Conservation (phyloP, 2,888 invertebrate genomes). For the Harpagoxenus sublaevis region DNA sequence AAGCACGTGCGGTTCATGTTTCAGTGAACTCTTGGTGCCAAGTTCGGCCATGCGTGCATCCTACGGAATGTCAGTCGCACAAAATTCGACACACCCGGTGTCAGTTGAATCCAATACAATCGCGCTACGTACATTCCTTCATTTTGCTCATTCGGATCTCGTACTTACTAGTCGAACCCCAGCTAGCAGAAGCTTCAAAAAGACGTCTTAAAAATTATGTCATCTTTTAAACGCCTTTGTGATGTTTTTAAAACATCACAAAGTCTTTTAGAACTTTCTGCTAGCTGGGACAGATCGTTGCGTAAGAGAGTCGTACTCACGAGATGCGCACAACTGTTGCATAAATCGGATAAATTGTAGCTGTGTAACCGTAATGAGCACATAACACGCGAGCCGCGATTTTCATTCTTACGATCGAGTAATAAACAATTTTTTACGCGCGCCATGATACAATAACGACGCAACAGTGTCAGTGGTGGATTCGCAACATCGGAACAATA, state of each 20-base stretch:
- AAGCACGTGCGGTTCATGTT: constrained; percentile 37
- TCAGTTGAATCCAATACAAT: background rate
- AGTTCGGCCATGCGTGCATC: constrained; percentile 72
- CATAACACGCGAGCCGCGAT: constrained; percentile 33
- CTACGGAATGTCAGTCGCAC: constrained; percentile 55
- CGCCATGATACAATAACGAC: background rate
- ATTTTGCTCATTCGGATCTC: constrained; percentile 9
- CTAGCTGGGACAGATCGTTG: constrained; percentile 22
- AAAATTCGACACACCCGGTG: constrained; percentile 26
- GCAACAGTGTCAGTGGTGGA: background rate
- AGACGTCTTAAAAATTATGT: no score
- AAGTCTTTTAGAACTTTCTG: no score
- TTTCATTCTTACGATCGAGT: constrained; percentile 11
- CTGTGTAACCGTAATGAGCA: constrained; percentile 1
- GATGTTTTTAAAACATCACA: no score
- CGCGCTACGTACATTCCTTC: background rate
- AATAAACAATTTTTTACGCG: constrained; percentile 9
- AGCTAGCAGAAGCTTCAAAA: no score
- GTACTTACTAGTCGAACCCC: background rate
- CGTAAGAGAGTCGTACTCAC: constrained; percentile 48
- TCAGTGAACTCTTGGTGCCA: constrained; percentile 62
- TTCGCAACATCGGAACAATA: background rate
- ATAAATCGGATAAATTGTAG: constrained; percentile 65
- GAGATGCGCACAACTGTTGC: constrained; percentile 53
- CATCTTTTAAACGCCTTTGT: no score